Evolutionary conservation across 2,797 vertebrate genomes (phyloP).

Genomic region (Perodicticus potto): DNA sequence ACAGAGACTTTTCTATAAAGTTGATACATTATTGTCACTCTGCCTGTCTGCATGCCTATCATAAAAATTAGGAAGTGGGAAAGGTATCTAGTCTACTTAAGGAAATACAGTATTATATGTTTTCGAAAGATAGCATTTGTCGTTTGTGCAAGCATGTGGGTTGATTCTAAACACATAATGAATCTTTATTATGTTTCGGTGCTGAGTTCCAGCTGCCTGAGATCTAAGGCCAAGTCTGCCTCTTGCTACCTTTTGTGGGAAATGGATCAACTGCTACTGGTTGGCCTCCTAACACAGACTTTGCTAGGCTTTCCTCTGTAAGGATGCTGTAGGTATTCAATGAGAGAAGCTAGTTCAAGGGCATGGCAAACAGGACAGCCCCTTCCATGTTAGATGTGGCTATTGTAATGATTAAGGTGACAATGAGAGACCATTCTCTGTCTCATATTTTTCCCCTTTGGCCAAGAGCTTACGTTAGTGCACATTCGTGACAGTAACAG

Average conservation of each 20-base stretch:
- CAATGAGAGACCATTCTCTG: rapidly evolving
- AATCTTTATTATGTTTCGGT: not conserved
- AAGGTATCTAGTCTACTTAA: not conserved
- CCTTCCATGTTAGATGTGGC: rapidly evolving
- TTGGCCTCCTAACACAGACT: not conserved
- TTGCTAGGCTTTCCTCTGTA: not conserved
- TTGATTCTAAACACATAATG: not conserved
- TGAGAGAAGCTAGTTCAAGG: not conserved
- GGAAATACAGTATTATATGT: not conserved
- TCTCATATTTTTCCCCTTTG: rapidly evolving
- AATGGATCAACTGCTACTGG: not conserved
- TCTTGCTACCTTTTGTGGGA: not conserved
- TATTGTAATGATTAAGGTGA: too few species aligned
- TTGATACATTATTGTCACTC: rapidly evolving
- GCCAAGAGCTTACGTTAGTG: not conserved
- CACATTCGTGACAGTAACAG: not conserved
- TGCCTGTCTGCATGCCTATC: not conserved
- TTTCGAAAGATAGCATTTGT: not conserved
- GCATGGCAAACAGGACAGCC: rapidly evolving
- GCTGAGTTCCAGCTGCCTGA: not conserved
- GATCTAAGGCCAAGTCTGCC: not conserved
- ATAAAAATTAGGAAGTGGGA: not conserved
- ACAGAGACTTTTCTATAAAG: not conserved
- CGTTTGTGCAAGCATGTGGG: not conserved
- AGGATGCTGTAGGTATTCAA: not conserved